Evolutionary conservation across 2,888 invertebrate genomes (phyloP).

Genomic region (Lithodes maja): DNA sequence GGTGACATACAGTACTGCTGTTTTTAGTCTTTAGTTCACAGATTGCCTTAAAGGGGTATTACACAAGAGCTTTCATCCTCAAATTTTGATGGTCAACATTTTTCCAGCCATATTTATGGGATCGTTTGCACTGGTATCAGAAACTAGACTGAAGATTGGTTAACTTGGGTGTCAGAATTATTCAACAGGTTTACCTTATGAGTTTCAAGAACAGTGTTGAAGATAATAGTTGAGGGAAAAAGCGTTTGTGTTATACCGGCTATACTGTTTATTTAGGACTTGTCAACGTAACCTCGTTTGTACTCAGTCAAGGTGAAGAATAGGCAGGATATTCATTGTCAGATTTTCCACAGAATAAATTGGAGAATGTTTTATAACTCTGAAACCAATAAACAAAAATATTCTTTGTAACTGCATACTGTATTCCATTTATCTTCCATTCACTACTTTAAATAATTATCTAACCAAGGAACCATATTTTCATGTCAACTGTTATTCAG

Average conservation of each 20-base stretch:
- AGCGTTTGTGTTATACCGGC: no score
- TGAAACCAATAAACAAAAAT: not conserved
- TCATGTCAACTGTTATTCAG: not conserved
- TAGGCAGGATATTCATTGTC: not conserved
- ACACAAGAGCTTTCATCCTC: no score
- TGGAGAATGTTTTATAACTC: not conserved
- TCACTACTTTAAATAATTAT: not conserved
- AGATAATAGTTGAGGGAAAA: no score
- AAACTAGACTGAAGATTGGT: no score
- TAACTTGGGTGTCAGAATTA: no score
- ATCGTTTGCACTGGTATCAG: no score
- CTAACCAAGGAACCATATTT: not conserved
- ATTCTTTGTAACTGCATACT: not conserved
- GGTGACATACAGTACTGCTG: not conserved
- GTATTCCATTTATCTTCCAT: not conserved
- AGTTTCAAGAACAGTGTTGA: no score
- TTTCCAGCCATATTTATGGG: no score
- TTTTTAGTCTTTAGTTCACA: not conserved
- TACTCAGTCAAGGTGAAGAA: not conserved
- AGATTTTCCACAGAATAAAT: not conserved
- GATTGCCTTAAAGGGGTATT: not conserved
- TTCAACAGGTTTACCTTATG: no score
- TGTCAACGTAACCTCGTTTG: slow-evolving; percentile 3
- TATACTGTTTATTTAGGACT: not conserved
- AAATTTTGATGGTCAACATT: no score